Percentiles rank a stretch among this genome's conserved stretches.
Conservation (phyloP, 1,140 invertebrate species). For the Oncopodura yosiiana region DNA sequence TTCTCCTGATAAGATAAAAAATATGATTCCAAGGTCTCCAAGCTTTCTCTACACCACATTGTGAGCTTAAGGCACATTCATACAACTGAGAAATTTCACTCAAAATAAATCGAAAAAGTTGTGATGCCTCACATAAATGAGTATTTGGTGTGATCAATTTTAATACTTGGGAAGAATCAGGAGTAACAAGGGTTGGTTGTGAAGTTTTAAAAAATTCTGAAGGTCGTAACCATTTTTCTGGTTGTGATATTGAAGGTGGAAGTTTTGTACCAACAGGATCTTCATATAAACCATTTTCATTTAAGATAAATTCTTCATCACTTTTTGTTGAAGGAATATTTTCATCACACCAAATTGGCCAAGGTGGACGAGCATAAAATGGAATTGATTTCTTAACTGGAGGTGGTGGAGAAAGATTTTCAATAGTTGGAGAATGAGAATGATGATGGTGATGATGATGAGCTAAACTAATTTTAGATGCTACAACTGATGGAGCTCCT, state of each 20-base stretch:
- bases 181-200: background rate
- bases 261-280: background rate
- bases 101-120: conserved; percentile 2
- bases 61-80: background rate
- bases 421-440: too few relatives aligned
- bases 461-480: too few relatives aligned
- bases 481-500: too few relatives aligned
- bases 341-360: conserved; percentile 7
- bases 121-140: conserved; percentile 9
- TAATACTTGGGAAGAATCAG: background rate
- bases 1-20: conserved; percentile 4
- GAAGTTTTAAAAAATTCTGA: background rate
- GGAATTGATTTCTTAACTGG: too few relatives aligned
- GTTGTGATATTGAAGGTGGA: background rate
- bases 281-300: background rate
- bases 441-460: too few relatives aligned
- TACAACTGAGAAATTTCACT: conserved; percentile 12
- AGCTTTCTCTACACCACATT: conserved; percentile 7
- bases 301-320: background rate
- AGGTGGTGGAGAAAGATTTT: too few relatives aligned
- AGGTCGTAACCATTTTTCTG: background rate
- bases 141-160: conserved; percentile 11
- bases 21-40: conserved; percentile 12
- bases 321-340: background rate
- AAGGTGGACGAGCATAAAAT: background rate